Percentiles rank a stretch among this genome's conserved stretches.
Conservation (phyloP, 2,888 invertebrate genomes). For the Athalia circularis region DNA sequence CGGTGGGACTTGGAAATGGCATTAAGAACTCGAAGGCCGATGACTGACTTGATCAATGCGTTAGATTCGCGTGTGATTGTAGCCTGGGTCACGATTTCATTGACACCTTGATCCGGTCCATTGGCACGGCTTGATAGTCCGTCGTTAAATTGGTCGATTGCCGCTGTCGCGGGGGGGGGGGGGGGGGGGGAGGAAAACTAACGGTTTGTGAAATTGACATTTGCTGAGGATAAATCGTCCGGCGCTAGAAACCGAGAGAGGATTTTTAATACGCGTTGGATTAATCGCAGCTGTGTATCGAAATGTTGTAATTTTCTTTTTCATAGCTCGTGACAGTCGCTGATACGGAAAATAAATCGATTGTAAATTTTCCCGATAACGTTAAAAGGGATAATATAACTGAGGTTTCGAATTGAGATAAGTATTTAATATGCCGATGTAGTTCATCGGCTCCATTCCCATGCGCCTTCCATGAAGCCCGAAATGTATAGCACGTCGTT, state of each 20-base stretch:
- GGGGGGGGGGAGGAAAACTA: constrained; percentile 20
- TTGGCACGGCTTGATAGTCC: constrained; percentile 24
- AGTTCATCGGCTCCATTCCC: too few relatives aligned
- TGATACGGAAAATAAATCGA: too few relatives aligned
- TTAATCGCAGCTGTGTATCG: too few relatives aligned
- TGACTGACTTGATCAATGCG: background rate
- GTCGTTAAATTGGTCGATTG: constrained; percentile 22
- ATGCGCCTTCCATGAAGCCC: too few relatives aligned
- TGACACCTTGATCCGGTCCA: constrained; percentile 28
- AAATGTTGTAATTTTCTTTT: too few relatives aligned
- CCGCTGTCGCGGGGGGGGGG: background rate
- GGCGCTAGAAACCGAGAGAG: background rate
- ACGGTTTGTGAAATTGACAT: constrained; percentile 34
- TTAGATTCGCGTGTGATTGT: constrained; percentile 20
- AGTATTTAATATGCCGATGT: too few relatives aligned
- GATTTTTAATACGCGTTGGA: too few relatives aligned
- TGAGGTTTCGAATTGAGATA: too few relatives aligned
- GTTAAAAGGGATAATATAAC: too few relatives aligned
- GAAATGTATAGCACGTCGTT: constrained; percentile 16
- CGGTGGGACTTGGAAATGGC: background rate
- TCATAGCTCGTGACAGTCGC: too few relatives aligned
- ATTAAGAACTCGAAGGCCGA: background rate
- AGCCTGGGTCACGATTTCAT: constrained; percentile 31
- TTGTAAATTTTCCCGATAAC: too few relatives aligned
- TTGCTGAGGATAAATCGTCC: constrained; percentile 19